A percentile compares a stretch with the other conserved stretches of the same genome.
Evolutionary conservation across 2,797 vertebrate genomes (phyloP).

Genomic region (Alca torda): DNA sequence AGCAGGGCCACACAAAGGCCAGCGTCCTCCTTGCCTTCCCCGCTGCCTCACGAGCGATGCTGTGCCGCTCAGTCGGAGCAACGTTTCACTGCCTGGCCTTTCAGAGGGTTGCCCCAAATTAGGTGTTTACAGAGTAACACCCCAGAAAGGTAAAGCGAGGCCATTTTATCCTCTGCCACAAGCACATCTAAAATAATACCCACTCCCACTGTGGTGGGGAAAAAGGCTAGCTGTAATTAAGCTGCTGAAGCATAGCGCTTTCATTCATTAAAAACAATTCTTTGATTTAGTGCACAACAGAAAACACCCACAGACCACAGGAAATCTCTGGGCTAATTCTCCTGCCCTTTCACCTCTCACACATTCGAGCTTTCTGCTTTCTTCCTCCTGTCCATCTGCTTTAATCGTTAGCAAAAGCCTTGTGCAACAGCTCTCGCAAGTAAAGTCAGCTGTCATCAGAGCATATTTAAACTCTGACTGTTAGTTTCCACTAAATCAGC

Average conservation of each 20-base stretch:
- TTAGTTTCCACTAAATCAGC: slow-evolving; percentile 78
- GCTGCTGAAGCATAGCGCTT: slow-evolving; percentile 63
- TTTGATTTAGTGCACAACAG: slow-evolving; percentile 71
- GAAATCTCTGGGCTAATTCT: slow-evolving; percentile 80
- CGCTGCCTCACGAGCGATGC: rapidly evolving
- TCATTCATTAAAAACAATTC: slow-evolving; percentile 75
- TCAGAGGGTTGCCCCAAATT: rapidly evolving
- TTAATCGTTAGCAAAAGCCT: slow-evolving; percentile 80
- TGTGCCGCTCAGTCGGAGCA: rapidly evolving
- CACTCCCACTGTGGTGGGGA: neutral
- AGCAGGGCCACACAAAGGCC: rapidly evolving
- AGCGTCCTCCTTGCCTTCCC: rapidly evolving
- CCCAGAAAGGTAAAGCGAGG: neutral
- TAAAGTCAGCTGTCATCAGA: slow-evolving; percentile 82
- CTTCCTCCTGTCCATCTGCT: slow-evolving; percentile 82
- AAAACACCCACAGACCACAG: slow-evolving; percentile 80
- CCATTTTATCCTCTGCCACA: neutral
- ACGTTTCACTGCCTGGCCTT: neutral
- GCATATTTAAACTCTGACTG: slow-evolving; percentile 79
- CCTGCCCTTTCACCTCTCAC: slow-evolving; percentile 82
- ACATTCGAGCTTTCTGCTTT: slow-evolving; percentile 81
- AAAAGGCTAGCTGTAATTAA: slow-evolving; percentile 55
- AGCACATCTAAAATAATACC: neutral
- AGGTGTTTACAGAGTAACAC: neutral
- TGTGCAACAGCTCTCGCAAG: slow-evolving; percentile 76